A percentile compares a stretch with the other conserved stretches of the same genome.
phyloP scores from a whole-genome alignment of 1,140 invertebrate species.

The Tetranychus urticae region DNA sequence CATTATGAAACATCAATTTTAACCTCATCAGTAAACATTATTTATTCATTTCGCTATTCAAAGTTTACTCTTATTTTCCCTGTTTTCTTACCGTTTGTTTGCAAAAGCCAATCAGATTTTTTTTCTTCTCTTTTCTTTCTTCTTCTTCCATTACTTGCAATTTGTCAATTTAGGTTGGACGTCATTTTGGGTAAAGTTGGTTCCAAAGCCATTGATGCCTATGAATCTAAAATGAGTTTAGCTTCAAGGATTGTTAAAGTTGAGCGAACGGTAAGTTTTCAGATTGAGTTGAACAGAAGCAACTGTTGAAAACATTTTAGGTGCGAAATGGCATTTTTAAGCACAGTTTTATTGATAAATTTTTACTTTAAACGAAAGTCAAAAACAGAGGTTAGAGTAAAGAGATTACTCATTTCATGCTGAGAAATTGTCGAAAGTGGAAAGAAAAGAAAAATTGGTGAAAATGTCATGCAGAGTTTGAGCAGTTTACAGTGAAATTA shows the following conservation, averaged over 20 bases:
- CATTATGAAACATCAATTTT: too few species aligned
- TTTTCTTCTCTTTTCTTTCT: background rate
- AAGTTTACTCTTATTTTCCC: too few species aligned
- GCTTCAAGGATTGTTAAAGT: constrained; percentile 80
- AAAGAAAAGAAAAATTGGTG: background rate
- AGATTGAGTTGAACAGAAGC: too few species aligned
- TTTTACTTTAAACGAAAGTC: too few species aligned
- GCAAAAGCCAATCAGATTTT: background rate
- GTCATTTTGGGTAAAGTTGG: constrained; percentile 79
- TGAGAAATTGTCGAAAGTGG: too few species aligned
- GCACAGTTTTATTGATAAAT: background rate
- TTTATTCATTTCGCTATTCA: too few species aligned
- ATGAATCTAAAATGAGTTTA: constrained; percentile 74
- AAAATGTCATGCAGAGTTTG: background rate
- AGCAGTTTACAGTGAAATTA: too few species aligned
- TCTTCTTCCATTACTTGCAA: background rate
- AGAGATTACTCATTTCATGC: too few species aligned
- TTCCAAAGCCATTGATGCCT: constrained; percentile 73
- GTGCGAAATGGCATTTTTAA: background rate
- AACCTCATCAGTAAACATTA: too few species aligned
- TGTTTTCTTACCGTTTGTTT: too few species aligned
- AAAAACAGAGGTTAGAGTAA: too few species aligned
- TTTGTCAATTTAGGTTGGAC: constrained; percentile 44
- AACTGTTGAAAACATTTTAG: too few species aligned
- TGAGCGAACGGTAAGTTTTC: constrained; percentile 54